A percentile compares a stretch with the other conserved stretches of the same genome.
These are phyloP conservation scores for Microcebus jonahi DNA, from an alignment of 2,113 vertebrate species.

Conservation along the genomic window DNA sequence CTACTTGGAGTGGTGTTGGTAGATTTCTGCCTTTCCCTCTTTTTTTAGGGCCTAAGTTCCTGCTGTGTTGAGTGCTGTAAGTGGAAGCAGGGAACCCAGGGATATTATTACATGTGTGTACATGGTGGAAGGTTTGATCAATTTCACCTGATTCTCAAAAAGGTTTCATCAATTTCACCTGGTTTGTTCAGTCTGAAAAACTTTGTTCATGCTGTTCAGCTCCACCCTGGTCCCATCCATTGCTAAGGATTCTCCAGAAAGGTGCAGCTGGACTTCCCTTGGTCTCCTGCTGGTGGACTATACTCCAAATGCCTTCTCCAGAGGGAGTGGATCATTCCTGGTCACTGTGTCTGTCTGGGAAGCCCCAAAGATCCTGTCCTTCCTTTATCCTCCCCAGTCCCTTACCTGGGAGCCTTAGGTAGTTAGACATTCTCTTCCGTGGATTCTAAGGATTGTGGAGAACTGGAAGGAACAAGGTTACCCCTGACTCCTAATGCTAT, in stretches of 20 bases:
- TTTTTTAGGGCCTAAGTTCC: background rate
- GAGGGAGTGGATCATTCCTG: background rate
- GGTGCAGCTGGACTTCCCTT: fast-evolving
- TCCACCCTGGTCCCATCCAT: background rate
- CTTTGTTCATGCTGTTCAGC: background rate
- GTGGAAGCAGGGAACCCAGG: background rate
- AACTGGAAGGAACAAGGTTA: background rate
- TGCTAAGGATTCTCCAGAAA: background rate
- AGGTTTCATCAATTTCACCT: background rate
- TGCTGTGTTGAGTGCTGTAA: background rate
- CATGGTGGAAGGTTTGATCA: background rate
- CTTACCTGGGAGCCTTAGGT: background rate
- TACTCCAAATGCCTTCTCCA: background rate
- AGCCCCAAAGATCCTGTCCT: background rate
- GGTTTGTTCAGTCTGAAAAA: background rate
- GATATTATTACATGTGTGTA: background rate
- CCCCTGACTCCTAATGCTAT: background rate
- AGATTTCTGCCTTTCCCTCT: background rate
- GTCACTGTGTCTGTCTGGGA: background rate
- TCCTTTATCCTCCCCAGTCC: background rate
- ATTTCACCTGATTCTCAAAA: background rate
- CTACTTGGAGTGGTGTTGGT: background rate
- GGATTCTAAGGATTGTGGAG: background rate
- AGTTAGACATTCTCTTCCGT: background rate
- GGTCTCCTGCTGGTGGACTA: background rate